These are phyloP conservation scores for Anastatus disparis DNA, from an alignment of 1,140 invertebrate genomes.

Conservation along the genomic window DNA sequence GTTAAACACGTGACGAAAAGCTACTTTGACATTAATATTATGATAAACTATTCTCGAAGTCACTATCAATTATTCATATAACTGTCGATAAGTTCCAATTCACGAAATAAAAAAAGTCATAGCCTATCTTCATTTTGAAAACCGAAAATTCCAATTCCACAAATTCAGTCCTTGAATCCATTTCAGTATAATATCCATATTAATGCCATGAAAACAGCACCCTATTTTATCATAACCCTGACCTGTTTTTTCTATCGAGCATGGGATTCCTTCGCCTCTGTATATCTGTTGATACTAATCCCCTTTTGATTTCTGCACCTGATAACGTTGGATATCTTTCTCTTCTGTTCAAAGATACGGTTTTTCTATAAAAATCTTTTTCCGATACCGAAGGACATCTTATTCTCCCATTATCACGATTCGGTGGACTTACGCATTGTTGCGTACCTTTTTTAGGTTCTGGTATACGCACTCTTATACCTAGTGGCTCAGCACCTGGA, in stretches of 20 bases:
- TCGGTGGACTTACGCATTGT: conserved; percentile 53
- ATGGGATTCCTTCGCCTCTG: conserved; percentile 45
- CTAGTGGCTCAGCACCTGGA: conserved; percentile 59
- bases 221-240: not conserved
- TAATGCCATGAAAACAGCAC: no score
- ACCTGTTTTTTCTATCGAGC: conserved; percentile 47
- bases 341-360: conserved; percentile 54
- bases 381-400: conserved; percentile 57
- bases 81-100: no score
- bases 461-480: conserved; percentile 60
- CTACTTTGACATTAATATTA: no score
- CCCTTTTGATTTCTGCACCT: conserved; percentile 59
- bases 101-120: no score
- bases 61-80: no score
- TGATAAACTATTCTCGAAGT: no score
- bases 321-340: conserved; percentile 61
- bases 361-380: conserved; percentile 61
- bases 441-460: conserved; percentile 51
- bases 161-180: no score
- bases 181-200: no score
- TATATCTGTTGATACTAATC: conserved; percentile 38
- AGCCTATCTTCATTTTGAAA: no score
- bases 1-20: no score
- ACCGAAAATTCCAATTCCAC: no score
- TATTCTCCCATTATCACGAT: conserved; percentile 27